Evolutionary conservation across 2,888 invertebrate genomes (phyloP), one percentile per base, ranked within the genome.

Genomic region (Lymantria dispar): DNA sequence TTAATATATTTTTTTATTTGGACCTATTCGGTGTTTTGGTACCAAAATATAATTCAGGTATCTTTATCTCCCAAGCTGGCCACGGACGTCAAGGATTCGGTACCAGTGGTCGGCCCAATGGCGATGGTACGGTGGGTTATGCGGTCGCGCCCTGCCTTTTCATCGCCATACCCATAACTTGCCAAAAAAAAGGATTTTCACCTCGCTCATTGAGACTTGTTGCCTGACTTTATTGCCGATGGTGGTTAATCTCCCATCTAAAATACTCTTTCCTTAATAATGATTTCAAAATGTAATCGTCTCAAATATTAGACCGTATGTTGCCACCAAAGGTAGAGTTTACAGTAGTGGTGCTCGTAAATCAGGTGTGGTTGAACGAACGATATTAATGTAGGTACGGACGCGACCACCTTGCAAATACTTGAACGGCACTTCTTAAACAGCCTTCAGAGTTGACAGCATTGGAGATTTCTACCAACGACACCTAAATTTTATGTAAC

Each of bases 321-420:
- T 69, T 66, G 63, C 40, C 54, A 46, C n/a, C 14, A 44, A 56
- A 65, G 70, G 70, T 64, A 66, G 67, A 74, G 72, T 69, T 74
- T 75, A 71, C 76, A 68, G 60, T 60, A 58, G 64, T 58, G 48
- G 50, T 53, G 56, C 56, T 58, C 70, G 73, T 74, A 74, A 74
- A 74, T 74, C 74, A 71, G 69, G 48, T 57, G 68, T 51, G 65
- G 55, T 59, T 64, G 61, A 64, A 63, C 59, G 65, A 67, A 62
- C 64, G 66, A 64, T 72, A 69, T 70, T 70, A 72, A 74, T 64
- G 72, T 22, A 22, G 22, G 22, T 71, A 63, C 68, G 58, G 62
- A 62, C 57, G 62, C 53, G 60, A 66, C 68, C 69, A 70, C 71
- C 62, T 65, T 58, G 62, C 69, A 67, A 66, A 67, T 69, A 71